phyloP scores from a whole-genome alignment of 2,888 invertebrate species.

The Dastarcus helophoroides region DNA sequence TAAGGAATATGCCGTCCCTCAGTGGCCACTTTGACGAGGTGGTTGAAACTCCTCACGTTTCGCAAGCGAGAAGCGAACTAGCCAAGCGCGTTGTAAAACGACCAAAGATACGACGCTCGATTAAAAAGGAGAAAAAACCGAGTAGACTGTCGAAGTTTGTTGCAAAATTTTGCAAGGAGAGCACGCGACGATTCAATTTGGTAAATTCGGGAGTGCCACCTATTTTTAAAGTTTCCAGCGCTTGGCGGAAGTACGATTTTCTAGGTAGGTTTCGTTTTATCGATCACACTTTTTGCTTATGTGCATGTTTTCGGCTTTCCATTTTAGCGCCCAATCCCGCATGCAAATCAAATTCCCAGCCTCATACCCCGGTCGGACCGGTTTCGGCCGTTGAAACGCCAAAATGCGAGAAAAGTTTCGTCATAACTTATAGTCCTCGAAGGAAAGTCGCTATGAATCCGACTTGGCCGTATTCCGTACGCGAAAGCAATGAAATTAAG shows the following conservation, averaged over 20 bases:
- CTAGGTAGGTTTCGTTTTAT: slow-evolving; percentile 5
- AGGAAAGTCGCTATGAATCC: too few relatives aligned
- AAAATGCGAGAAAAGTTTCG: too few relatives aligned
- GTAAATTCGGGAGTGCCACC: slow-evolving; percentile 7
- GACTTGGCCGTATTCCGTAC: too few relatives aligned
- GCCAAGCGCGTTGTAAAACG: background rate
- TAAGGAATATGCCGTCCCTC: slow-evolving; percentile 8
- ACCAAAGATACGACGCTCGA: background rate
- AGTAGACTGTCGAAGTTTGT: slow-evolving; percentile 3
- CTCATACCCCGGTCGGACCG: too few relatives aligned
- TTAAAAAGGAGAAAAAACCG: background rate
- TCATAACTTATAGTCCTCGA: too few relatives aligned
- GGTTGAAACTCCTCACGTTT: background rate
- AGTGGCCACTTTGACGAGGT: background rate
- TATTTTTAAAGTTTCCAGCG: slow-evolving; percentile 7
- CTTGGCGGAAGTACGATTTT: slow-evolving; percentile 5
- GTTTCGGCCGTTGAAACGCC: too few relatives aligned
- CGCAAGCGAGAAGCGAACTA: background rate
- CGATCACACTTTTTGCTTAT: too few relatives aligned
- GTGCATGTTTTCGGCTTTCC: too few relatives aligned
- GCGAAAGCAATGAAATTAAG: too few relatives aligned
- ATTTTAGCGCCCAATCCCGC: too few relatives aligned
- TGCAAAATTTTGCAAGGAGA: slow-evolving; percentile 6
- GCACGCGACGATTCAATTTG: slow-evolving; percentile 2
- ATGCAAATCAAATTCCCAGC: too few relatives aligned